Conservation (phyloP, 2,797 vertebrate genomes). For the Oceanodroma leucorhoa region DNA sequence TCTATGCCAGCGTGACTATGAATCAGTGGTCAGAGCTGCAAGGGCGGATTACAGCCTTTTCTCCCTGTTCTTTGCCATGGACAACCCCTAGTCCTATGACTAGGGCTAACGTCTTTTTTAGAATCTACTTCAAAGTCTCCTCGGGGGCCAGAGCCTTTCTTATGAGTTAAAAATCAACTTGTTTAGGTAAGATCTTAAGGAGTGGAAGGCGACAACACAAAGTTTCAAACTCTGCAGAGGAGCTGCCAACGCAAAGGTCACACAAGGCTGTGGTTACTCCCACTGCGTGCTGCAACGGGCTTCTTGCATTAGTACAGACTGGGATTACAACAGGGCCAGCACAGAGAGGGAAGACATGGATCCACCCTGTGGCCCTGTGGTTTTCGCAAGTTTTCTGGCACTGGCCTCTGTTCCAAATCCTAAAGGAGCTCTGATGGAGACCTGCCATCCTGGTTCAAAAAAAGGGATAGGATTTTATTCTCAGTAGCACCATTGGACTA, state of each 20-base stretch:
- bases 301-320: neutral
- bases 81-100: neutral
- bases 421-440: neutral
- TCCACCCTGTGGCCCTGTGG: slow-evolving; percentile 18
- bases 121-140: neutral
- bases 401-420: neutral
- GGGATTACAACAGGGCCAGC: slow-evolving; percentile 11
- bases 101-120: neutral
- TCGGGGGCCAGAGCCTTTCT: neutral
- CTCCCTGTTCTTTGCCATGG: neutral
- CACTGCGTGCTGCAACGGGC: neutral
- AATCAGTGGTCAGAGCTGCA: slow-evolving; percentile 22
- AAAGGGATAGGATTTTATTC: neutral
- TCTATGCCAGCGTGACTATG: slow-evolving; percentile 32
- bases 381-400: neutral
- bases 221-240: neutral
- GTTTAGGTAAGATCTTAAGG: neutral
- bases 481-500: fast-evolving
- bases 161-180: neutral
- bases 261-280: slow-evolving; percentile 25
- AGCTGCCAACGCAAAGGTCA: slow-evolving; percentile 21
- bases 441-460: neutral
- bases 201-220: neutral
- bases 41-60: slow-evolving; percentile 15
- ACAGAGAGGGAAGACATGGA: neutral